A percentile compares a stretch with the other conserved stretches of the same genome.
These are phyloP conservation scores for Meta bourneti DNA, from an alignment of 2,888 invertebrate species.

Conservation along the genomic window DNA sequence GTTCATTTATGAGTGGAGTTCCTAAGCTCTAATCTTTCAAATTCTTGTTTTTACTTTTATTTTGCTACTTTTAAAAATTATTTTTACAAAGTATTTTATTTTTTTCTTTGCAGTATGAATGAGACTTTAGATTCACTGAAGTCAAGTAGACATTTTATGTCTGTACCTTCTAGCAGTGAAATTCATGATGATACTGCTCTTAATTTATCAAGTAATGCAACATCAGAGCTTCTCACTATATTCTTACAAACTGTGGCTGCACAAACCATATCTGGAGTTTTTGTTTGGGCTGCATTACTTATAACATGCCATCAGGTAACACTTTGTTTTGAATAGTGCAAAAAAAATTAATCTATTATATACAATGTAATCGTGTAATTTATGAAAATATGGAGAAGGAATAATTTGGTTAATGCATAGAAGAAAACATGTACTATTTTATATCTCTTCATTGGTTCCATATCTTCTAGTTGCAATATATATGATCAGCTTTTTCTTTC, in stretches of 20 bases:
- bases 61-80: no score
- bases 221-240: constrained; percentile 81
- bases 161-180: constrained; percentile 53
- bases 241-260: constrained; percentile 96
- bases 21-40: no score
- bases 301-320: constrained; percentile 98
- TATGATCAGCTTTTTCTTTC: no score
- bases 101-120: constrained; percentile 49
- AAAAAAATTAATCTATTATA: constrained; percentile 63
- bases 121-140: constrained; percentile 10
- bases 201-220: constrained; percentile 48
- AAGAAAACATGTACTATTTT: no score
- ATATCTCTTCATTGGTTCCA: no score
- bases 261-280: constrained; percentile 95
- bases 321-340: no score
- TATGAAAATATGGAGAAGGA: no score
- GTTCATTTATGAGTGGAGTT: no score
- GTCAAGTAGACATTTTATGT: constrained; percentile 65
- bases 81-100: no score
- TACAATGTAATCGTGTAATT: background rate
- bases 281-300: constrained; percentile 96
- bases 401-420: no score
- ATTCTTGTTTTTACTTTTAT: no score
- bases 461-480: no score
- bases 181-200: constrained; percentile 22